Percentiles rank a stretch among this genome's conserved stretches.
Evolutionary conservation across 2,888 invertebrate genomes (phyloP).

Genomic region (Cheilosia vernalis): DNA sequence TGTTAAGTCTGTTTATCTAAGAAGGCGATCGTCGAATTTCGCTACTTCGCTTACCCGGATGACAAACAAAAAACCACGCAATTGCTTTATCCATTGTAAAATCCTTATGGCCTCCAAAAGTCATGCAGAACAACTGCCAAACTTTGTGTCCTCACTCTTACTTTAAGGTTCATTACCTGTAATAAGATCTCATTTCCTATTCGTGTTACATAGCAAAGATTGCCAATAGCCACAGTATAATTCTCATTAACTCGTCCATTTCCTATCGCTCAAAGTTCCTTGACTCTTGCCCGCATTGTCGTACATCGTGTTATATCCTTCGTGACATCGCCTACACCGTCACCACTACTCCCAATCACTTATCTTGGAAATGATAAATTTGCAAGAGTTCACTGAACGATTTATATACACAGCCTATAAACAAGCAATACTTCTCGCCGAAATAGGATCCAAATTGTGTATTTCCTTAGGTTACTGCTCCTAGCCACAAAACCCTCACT

Average conservation of each 20-base stretch:
- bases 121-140: no score
- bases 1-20: no score
- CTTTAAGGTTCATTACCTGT: no score
- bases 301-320: slow-evolving; percentile 36
- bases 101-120: no score
- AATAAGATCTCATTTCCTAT: no score
- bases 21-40: no score
- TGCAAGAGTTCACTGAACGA: slow-evolving; percentile 48
- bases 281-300: slow-evolving; percentile 11
- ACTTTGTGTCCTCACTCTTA: no score
- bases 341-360: slow-evolving; percentile 24
- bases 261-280: slow-evolving; percentile 15
- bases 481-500: not conserved
- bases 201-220: no score
- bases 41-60: no score
- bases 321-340: slow-evolving; percentile 5
- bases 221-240: not conserved
- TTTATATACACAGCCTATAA: slow-evolving; percentile 20
- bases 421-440: slow-evolving; percentile 29
- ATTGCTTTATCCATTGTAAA: no score
- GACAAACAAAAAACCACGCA: no score
- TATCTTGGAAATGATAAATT: slow-evolving; percentile 58
- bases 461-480: slow-evolving; percentile 52
- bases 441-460: slow-evolving; percentile 39
- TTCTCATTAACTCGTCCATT: slow-evolving; percentile 21